These are phyloP conservation scores for Epirrhoe tristata DNA, from an alignment of 2,888 invertebrate species.

Conservation along the genomic window DNA sequence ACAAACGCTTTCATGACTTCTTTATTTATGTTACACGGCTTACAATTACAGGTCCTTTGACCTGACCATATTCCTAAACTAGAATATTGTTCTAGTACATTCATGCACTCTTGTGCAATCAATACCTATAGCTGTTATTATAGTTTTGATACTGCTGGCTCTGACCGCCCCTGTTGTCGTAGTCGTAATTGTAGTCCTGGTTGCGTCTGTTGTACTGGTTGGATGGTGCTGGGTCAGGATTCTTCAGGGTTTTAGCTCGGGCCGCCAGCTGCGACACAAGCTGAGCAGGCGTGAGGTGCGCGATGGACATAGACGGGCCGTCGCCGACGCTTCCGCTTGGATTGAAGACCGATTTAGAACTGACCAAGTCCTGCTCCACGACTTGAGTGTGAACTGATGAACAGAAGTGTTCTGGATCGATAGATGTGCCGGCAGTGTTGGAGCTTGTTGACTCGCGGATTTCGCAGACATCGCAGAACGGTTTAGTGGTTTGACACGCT, in stretches of 20 bases:
- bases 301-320: conserved; percentile 72
- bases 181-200: conserved; percentile 55
- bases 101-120: conserved; percentile 11
- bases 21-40: conserved; percentile 32
- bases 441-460: conserved; percentile 66
- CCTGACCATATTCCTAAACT: conserved; percentile 12
- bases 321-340: conserved; percentile 68
- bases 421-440: conserved; percentile 55
- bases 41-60: conserved; percentile 22
- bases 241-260: conserved; percentile 76
- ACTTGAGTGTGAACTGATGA: conserved; percentile 75
- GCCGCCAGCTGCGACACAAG: conserved; percentile 78
- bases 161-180: conserved; percentile 57
- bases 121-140: conserved; percentile 52
- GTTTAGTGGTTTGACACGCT: conserved; percentile 71
- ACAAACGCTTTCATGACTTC: conserved; percentile 30
- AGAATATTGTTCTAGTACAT: background rate
- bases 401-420: conserved; percentile 64
- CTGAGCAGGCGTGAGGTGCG: conserved; percentile 79
- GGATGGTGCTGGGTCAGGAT: conserved; percentile 54
- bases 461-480: conserved; percentile 74
- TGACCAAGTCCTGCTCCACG: conserved; percentile 73
- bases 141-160: conserved; percentile 61
- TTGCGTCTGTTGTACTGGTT: conserved; percentile 58
- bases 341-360: conserved; percentile 72